phyloP scores from a whole-genome alignment of 2,888 invertebrate species.

The Platypus cylindrus region DNA sequence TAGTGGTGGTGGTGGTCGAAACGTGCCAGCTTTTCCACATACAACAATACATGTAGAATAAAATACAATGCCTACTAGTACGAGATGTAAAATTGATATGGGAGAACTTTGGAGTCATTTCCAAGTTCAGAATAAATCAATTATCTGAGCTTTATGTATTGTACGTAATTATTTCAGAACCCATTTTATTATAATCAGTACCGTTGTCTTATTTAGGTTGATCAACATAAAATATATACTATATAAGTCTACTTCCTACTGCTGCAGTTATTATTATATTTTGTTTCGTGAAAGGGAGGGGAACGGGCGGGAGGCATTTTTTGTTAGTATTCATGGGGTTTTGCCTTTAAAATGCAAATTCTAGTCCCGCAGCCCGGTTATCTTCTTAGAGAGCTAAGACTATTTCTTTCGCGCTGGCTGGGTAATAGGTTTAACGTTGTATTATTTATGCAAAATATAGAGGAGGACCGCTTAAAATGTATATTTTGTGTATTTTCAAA shows the following conservation, averaged over 20 bases:
- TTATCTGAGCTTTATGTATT: too few relatives aligned
- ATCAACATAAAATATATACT: slow-evolving; percentile 8
- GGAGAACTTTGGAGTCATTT: too few relatives aligned
- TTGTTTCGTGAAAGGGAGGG: slow-evolving; percentile 4
- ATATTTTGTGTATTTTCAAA: slow-evolving; percentile 12
- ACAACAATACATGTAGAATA: too few relatives aligned
- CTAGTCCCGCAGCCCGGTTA: slow-evolving; percentile 13
- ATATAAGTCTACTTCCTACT: slow-evolving; percentile 6
- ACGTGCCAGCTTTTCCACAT: too few relatives aligned
- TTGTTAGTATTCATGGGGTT: slow-evolving; percentile 21
- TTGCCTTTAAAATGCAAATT: slow-evolving; percentile 22
- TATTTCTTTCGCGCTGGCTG: slow-evolving; percentile 14
- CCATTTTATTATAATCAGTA: too few relatives aligned
- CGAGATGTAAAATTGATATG: too few relatives aligned
- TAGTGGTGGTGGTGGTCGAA: too few relatives aligned
- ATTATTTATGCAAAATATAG: slow-evolving; percentile 17
- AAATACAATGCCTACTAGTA: too few relatives aligned
- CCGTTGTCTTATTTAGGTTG: slow-evolving; percentile 15
- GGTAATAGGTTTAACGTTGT: slow-evolving; percentile 17
- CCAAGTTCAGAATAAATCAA: too few relatives aligned
- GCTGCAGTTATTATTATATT: slow-evolving; percentile 11
- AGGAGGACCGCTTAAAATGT: slow-evolving; percentile 12
- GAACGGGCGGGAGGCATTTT: slow-evolving; percentile 11
- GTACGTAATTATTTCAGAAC: too few relatives aligned
- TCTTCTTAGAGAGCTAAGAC: slow-evolving; percentile 16